Evolutionary conservation across 2,797 vertebrate genomes (phyloP).

Genomic region (Argentina silus): DNA sequence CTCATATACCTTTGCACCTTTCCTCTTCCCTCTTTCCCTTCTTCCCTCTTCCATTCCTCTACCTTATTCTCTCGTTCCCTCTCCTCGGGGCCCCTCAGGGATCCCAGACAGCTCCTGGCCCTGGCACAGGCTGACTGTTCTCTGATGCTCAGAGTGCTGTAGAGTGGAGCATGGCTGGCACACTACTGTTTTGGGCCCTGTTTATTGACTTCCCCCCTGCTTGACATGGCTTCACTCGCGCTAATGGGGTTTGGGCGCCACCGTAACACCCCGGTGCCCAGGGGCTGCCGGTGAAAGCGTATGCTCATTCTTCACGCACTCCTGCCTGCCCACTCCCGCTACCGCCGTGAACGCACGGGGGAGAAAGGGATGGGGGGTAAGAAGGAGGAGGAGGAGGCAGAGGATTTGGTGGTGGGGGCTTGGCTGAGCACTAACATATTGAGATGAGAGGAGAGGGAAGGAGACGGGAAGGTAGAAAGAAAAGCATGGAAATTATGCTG

Average conservation of each 20-base stretch:
- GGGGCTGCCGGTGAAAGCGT: constrained; percentile 37
- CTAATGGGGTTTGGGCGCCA: constrained; percentile 57
- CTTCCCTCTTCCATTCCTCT: constrained; percentile 8
- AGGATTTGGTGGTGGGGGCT: not conserved
- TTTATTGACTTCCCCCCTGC: constrained; percentile 54
- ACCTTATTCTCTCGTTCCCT: not conserved
- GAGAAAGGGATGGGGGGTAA: not conserved
- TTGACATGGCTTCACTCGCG: constrained; percentile 46
- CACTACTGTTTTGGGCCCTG: constrained; percentile 38
- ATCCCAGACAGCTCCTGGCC: constrained; percentile 28
- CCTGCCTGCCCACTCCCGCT: not conserved
- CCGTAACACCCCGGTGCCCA: constrained; percentile 38
- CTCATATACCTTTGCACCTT: constrained; percentile 41
- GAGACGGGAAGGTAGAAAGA: not conserved
- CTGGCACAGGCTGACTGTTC: not conserved
- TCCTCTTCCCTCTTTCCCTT: constrained; percentile 22
- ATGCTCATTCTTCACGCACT: constrained; percentile 37
- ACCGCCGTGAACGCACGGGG: not conserved
- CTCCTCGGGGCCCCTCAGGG: constrained; percentile 45
- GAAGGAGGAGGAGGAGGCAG: not conserved
- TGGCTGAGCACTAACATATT: not conserved
- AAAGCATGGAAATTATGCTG: not conserved
- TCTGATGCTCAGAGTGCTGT: constrained; percentile 18
- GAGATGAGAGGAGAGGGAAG: not conserved
- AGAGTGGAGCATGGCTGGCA: constrained; percentile 37